Percentiles rank a stretch among this genome's conserved stretches.
phyloP scores from a whole-genome alignment of 2,888 invertebrate species.

The Ophion obscuratus region DNA sequence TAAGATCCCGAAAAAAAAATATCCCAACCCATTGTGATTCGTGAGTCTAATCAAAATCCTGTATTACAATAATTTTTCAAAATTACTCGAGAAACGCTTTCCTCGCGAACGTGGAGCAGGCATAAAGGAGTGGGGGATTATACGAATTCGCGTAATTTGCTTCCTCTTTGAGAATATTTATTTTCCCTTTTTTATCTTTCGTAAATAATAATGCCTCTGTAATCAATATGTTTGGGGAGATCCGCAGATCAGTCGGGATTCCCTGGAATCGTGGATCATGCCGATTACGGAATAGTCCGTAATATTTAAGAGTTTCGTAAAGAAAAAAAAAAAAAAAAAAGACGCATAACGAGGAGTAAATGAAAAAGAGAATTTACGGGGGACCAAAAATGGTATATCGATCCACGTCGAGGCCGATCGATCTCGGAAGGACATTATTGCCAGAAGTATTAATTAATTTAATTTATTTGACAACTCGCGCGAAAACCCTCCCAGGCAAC shows the following conservation, averaged over 20 bases:
- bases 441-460: conserved; percentile 81
- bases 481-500: conserved; percentile 47
- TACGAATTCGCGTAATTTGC: neutral
- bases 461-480: conserved; percentile 72
- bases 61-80: neutral
- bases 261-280: conserved; percentile 34
- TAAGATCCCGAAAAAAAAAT: neutral
- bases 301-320: neutral
- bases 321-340: conserved; percentile 12
- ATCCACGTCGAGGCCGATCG: conserved; percentile 69
- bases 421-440: conserved; percentile 79
- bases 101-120: too few relatives aligned
- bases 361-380: conserved; percentile 4
- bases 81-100: neutral
- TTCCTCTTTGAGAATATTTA: neutral
- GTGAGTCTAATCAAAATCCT: neutral
- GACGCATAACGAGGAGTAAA: neutral
- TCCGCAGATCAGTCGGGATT: conserved; percentile 62
- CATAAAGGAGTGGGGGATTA: neutral
- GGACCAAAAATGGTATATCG: conserved; percentile 35
- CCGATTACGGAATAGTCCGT: too few relatives aligned
- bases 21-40: neutral
- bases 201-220: conserved; percentile 61
- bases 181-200: conserved; percentile 19
- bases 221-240: conserved; percentile 64